Evolutionary conservation across 2,113 vertebrate species (phyloP).

Genomic region (Toxotes chatareus): DNA sequence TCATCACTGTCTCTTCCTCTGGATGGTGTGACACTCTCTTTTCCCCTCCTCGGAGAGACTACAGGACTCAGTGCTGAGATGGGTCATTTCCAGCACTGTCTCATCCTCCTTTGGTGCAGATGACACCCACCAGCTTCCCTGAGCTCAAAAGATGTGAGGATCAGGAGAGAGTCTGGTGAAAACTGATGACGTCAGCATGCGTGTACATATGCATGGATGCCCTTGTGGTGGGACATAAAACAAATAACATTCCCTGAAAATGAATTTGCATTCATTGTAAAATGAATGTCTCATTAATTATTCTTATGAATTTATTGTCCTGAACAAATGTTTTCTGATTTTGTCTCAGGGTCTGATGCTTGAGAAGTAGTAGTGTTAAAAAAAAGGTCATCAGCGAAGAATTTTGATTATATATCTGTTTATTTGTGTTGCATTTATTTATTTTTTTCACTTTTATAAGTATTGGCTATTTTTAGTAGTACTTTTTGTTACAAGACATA

Average conservation of each 20-base stretch:
- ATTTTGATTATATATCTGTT: background rate
- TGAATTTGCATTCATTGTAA: background rate
- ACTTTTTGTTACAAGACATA: background rate
- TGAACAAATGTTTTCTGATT: background rate
- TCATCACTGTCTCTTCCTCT: conserved; percentile 40
- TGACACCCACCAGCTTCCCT: conserved; percentile 28
- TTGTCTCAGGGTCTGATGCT: background rate
- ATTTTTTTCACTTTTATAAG: background rate
- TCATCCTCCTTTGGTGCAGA: conserved; percentile 6
- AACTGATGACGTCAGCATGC: background rate
- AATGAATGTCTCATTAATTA: background rate
- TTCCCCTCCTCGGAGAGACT: conserved; percentile 12
- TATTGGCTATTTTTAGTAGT: background rate
- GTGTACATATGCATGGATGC: background rate
- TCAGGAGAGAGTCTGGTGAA: conserved; percentile 22
- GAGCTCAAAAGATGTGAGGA: conserved; percentile 31
- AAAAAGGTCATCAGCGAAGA: background rate
- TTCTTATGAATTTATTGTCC: background rate
- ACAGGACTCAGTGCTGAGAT: background rate
- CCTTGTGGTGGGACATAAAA: background rate
- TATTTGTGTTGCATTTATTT: background rate
- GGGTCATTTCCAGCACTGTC: conserved; percentile 36
- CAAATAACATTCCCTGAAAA: background rate
- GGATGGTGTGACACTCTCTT: conserved; percentile 22
- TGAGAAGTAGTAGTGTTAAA: background rate